Conservation (phyloP, 2,888 invertebrate genomes). For the Melieria picta region DNA sequence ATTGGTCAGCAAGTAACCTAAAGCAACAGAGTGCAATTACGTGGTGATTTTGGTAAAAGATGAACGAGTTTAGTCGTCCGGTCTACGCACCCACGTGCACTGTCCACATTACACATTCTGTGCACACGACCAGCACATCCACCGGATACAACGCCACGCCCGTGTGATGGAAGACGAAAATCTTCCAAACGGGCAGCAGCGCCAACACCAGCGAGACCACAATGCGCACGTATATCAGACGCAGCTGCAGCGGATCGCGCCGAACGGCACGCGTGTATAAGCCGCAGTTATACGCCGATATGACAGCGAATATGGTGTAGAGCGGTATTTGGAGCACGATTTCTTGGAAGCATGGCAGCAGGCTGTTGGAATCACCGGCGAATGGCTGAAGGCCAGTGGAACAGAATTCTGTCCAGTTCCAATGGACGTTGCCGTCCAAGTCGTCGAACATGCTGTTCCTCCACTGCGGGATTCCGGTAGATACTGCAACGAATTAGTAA, state of each 20-base stretch:
- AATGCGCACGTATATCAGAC: conserved; percentile 74
- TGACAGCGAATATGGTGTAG: conserved; percentile 76
- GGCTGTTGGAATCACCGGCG: conserved; percentile 76
- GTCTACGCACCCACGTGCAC: conserved; percentile 77
- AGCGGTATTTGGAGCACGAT: conserved; percentile 81
- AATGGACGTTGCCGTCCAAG: conserved; percentile 57
- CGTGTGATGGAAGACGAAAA: conserved; percentile 73
- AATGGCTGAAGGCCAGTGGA: conserved; percentile 77
- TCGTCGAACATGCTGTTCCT: background rate
- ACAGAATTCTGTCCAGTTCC: conserved; percentile 82
- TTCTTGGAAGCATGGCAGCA: conserved; percentile 88
- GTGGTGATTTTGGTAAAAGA: background rate
- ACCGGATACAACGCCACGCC: conserved; percentile 70
- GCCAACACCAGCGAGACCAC: conserved; percentile 73
- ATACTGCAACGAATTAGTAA: too few species aligned
- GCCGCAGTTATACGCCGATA: conserved; percentile 86
- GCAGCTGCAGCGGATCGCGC: conserved; percentile 73
- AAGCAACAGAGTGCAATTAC: background rate
- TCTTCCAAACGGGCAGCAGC: conserved; percentile 74
- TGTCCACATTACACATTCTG: conserved; percentile 82
- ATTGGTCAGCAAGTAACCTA: conserved; percentile 71
- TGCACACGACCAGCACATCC: conserved; percentile 77
- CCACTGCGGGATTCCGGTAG: too few species aligned
- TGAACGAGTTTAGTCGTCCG: background rate
- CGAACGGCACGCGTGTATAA: conserved; percentile 71